A percentile compares a stretch with the other conserved stretches of the same genome.
phyloP scores from a whole-genome alignment of 2,113 vertebrate species.

The Festucalex cinctus region DNA sequence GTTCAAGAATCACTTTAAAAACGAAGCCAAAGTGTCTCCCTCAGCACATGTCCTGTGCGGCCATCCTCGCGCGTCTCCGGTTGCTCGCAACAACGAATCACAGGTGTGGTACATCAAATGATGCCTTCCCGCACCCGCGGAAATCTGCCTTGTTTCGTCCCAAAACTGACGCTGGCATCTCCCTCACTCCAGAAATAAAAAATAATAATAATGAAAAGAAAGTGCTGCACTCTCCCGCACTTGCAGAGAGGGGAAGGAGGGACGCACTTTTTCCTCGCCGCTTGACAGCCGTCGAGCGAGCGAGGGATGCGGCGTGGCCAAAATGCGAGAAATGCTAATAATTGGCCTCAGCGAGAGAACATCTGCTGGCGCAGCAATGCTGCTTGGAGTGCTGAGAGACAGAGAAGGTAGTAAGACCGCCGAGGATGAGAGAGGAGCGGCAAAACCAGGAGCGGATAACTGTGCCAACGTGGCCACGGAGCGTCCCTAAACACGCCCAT shows the following conservation, averaged over 20 bases:
- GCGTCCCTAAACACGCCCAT: conserved; percentile 34
- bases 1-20: conserved; percentile 45
- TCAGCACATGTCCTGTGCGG: conserved; percentile 63
- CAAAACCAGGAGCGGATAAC: conserved; percentile 73
- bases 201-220: not conserved
- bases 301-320: conserved; percentile 39
- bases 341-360: conserved; percentile 62
- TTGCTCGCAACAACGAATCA: conserved; percentile 76
- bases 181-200: conserved; percentile 6
- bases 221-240: conserved; percentile 27
- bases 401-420: conserved; percentile 45
- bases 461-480: conserved; percentile 53
- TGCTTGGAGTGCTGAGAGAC: conserved; percentile 58
- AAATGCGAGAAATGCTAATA: conserved; percentile 44
- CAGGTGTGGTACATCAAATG: conserved; percentile 73
- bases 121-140: conserved; percentile 33
- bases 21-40: conserved; percentile 54
- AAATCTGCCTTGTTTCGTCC: conserved; percentile 14
- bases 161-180: conserved; percentile 7
- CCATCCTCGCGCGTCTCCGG: conserved; percentile 68
- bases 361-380: conserved; percentile 76
- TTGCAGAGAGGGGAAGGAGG: conserved; percentile 15
- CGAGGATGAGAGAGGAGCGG: conserved; percentile 45
- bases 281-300: conserved; percentile 44
- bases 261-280: conserved; percentile 42